These are phyloP conservation scores for Hippocampus kuda DNA, from an alignment of 2,797 vertebrate genomes.

Conservation along the genomic window DNA sequence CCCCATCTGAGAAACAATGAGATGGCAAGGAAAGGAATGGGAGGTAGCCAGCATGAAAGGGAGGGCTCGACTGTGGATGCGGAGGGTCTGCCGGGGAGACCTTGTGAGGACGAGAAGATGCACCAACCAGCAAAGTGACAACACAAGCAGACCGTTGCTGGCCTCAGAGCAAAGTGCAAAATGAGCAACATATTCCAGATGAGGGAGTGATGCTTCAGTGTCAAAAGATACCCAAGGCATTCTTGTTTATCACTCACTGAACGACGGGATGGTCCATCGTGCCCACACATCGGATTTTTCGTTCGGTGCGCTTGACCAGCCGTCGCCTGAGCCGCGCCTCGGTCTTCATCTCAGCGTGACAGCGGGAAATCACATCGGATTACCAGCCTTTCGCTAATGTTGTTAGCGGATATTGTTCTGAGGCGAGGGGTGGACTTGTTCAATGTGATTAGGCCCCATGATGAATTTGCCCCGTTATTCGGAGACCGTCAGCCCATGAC, in stretches of 20 bases:
- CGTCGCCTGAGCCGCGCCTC: conserved; percentile 41
- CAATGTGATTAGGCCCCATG: conserved; percentile 64
- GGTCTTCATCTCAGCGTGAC: conserved; percentile 46
- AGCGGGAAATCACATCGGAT: conserved; percentile 62
- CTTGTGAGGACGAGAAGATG: too few species aligned
- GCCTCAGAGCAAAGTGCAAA: conserved; percentile 33
- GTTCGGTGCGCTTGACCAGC: background rate
- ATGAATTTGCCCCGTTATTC: conserved; percentile 69
- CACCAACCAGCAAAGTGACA: too few species aligned
- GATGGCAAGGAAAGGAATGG: conserved; percentile 36
- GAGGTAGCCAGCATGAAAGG: too few species aligned
- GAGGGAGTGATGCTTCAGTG: conserved; percentile 13
- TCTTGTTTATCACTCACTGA: background rate
- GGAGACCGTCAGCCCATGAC: conserved; percentile 59
- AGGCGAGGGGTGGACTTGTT: conserved; percentile 50
- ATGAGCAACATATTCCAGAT: background rate
- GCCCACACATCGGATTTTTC: background rate
- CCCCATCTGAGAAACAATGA: conserved; percentile 49
- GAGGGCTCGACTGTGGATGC: too few species aligned
- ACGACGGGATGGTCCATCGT: background rate
- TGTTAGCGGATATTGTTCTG: conserved; percentile 69
- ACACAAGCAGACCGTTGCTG: too few species aligned
- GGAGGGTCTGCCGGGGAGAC: too few species aligned
- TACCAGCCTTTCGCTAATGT: conserved; percentile 56
- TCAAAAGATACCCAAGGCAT: background rate